These are phyloP conservation scores for Lucilia cuprina DNA, from an alignment of 1,140 invertebrate genomes.

Conservation along the genomic window DNA sequence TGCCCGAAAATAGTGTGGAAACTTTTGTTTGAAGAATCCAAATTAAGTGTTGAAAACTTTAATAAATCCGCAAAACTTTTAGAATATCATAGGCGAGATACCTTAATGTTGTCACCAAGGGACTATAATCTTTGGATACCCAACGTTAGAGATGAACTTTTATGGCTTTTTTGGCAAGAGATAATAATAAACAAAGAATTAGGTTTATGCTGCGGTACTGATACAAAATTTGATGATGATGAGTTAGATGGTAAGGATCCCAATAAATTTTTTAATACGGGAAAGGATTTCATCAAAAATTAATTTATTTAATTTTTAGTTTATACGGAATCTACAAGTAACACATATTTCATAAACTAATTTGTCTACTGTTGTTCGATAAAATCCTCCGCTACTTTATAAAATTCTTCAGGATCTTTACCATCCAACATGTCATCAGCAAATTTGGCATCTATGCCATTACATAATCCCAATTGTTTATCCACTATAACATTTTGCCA, in stretches of 20 bases:
- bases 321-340: too few species aligned
- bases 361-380: too few species aligned
- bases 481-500: conserved; percentile 48
- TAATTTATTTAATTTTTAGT: too few species aligned
- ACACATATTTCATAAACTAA: too few species aligned
- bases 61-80: conserved; percentile 43
- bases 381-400: conserved; percentile 40
- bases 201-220: conserved; percentile 47
- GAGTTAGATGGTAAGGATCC: conserved; percentile 41
- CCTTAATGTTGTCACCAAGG: conserved; percentile 43
- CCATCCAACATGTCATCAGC: conserved; percentile 43
- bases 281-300: not conserved
- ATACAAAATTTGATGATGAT: conserved; percentile 48
- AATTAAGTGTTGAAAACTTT: conserved; percentile 30
- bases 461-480: conserved; percentile 48
- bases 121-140: conserved; percentile 53
- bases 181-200: conserved; percentile 48
- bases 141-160: conserved; percentile 42
- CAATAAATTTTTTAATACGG: conserved; percentile 49
- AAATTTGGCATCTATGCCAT: conserved; percentile 47
- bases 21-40: not conserved
- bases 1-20: not conserved
- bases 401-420: conserved; percentile 50
- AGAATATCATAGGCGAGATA: conserved; percentile 44
- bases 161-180: conserved; percentile 50